Conservation (phyloP, 2,113 vertebrate species). For the Hippocampus zosterae region DNA sequence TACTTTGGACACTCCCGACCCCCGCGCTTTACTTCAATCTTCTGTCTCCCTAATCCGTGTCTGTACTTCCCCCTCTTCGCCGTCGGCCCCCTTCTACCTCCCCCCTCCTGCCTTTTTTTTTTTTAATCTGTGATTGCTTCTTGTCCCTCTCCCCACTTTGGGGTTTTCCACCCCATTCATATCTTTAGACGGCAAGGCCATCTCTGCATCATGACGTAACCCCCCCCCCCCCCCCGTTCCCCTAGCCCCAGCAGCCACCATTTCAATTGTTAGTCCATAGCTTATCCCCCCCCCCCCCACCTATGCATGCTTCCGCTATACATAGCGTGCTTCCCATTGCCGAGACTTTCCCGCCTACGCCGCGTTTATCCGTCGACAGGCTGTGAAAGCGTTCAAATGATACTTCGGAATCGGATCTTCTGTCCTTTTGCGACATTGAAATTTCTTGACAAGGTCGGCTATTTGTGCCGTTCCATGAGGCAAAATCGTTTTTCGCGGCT, state of each 20-base stretch:
- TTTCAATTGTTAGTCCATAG: conserved; percentile 23
- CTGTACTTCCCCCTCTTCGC: not conserved
- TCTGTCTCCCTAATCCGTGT: conserved; percentile 8
- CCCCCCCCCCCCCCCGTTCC: not conserved
- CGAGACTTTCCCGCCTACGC: conserved; percentile 2
- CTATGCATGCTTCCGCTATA: conserved; percentile 24
- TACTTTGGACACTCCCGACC: no score
- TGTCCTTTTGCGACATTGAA: no score
- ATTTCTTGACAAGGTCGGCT: no score
- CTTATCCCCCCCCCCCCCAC: conserved; percentile 20
- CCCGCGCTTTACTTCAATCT: conserved; percentile 4
- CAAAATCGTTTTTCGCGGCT: conserved; percentile 10
- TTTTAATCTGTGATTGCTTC: not conserved
- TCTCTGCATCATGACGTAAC: conserved; percentile 17
- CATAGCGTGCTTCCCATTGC: conserved; percentile 41
- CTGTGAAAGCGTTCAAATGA: no score
- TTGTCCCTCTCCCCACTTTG: not conserved
- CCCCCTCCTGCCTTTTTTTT: not conserved
- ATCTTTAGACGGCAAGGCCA: conserved; percentile 11
- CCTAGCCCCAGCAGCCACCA: not conserved
- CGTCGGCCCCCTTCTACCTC: not conserved
- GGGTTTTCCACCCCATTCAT: conserved; percentile 6
- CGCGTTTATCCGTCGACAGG: no score
- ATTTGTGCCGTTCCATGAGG: no score
- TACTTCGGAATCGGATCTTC: no score